phyloP scores from a whole-genome alignment of 2,113 vertebrate species.

The Etheostoma cragini region DNA sequence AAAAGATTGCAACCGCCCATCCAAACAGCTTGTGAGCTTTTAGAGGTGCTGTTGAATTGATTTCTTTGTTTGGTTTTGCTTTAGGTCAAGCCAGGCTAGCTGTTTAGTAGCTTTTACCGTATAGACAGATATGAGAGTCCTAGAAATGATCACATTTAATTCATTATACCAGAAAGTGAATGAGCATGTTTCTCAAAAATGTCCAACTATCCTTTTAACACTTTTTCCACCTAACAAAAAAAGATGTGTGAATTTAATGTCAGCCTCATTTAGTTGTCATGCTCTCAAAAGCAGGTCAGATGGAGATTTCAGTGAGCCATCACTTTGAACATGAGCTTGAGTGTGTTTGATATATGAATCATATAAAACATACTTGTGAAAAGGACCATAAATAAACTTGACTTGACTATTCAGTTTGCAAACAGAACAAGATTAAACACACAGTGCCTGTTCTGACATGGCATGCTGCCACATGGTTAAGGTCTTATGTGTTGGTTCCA shows the following conservation, averaged over 20 bases:
- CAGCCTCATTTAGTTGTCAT: not conserved
- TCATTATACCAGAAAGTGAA: not conserved
- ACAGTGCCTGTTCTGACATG: slow-evolving; percentile 27
- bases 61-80: not conserved
- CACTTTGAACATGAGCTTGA: slow-evolving; percentile 14
- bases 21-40: not conserved
- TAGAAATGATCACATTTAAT: not conserved
- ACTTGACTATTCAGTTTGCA: slow-evolving; percentile 33
- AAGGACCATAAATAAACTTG: slow-evolving; percentile 63
- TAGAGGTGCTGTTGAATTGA: not conserved
- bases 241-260: not conserved
- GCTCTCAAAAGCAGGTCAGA: slow-evolving; percentile 5
- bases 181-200: not conserved
- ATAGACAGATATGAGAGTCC: not conserved
- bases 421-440: slow-evolving; percentile 34
- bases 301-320: slow-evolving; percentile 27
- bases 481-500: slow-evolving; percentile 31
- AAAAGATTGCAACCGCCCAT: not conserved
- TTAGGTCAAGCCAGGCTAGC: not conserved
- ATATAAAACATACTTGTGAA: slow-evolving; percentile 48
- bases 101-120: not conserved
- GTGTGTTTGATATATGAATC: slow-evolving; percentile 64
- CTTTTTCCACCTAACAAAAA: not conserved
- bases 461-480: slow-evolving; percentile 35
- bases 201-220: not conserved